Evolutionary conservation across 2,888 invertebrate species (phyloP), one percentile per base, ranked within the genome.

Genomic region (Nesidiocoris tenuis): DNA sequence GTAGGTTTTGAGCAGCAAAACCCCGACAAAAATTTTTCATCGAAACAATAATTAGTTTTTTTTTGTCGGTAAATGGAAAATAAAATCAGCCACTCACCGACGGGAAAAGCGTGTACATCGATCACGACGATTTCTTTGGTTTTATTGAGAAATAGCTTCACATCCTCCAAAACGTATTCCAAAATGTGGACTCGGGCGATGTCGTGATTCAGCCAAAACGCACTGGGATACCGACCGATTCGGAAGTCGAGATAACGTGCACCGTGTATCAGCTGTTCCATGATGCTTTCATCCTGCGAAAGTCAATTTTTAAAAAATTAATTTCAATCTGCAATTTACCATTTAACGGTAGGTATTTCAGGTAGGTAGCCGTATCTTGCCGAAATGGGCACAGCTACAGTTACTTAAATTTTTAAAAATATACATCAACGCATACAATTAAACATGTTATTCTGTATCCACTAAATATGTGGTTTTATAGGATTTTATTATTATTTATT

Each of bases 211-310:
- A 86, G 84, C 84, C 86, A 89, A 76, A 81, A 80, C 80, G 79
- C 5, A 81, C 81, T 70, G 80, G 81, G 64, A 81, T 87, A 87
- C 80, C 86, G 85, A 16, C 86, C 88, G 17, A 88, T 84, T 23
- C 89, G 84, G 56, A 89, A 84, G 81, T 89, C 89, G 80, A 89
- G 82, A 81, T 88, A 88, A 66, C 90, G 84, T 1, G 85, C 86
- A 0, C 90, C 90, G 79, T 87, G 87, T 80, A 88, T 84, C 74
- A 90, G 81, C 81, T 90, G 90, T 0, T 85, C 84, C 63, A 86
- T 83, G 59, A 89, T 83, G 80, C 86, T 85, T 80, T 88, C 87
- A 78, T 89, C 88, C 83, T 87, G 83, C 2, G 19, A n/a, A n/a
- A n/a, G n/a, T n/a, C n/a, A n/a, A n/a, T n/a, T n/a, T n/a, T 61